These are phyloP conservation scores for Hepsetus odoe DNA, from an alignment of 2,113 vertebrate genomes.

Conservation along the genomic window DNA sequence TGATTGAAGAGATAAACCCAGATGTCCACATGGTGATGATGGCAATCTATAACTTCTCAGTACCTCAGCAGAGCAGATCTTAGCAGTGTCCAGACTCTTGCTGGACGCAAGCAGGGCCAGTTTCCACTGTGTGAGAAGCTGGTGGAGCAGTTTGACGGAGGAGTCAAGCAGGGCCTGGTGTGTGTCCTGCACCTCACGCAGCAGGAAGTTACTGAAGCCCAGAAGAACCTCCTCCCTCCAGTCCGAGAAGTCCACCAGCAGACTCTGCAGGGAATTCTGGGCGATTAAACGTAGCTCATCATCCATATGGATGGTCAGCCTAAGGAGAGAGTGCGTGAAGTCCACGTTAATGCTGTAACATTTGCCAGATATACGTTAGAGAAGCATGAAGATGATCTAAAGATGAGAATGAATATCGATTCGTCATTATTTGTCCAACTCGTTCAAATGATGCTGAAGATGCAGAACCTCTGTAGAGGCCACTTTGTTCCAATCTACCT, in stretches of 20 bases:
- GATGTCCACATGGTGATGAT: background rate
- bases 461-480: too few relatives aligned
- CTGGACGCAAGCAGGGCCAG: conserved; percentile 87
- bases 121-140: conserved; percentile 96
- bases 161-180: conserved; percentile 92
- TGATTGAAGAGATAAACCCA: background rate
- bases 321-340: conserved; percentile 54
- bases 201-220: conserved; percentile 93
- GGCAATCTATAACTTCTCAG: background rate
- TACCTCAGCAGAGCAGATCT: conserved; percentile 84
- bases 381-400: too few relatives aligned
- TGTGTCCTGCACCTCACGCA: conserved; percentile 93
- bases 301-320: conserved; percentile 98
- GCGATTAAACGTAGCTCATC: conserved; percentile 96
- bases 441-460: too few relatives aligned
- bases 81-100: conserved; percentile 78
- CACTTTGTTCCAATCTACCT: too few relatives aligned
- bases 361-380: background rate
- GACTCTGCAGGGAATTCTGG: conserved; percentile 95
- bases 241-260: conserved; percentile 94
- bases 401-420: too few relatives aligned
- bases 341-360: background rate
- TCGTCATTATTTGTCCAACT: too few relatives aligned
- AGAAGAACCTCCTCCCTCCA: conserved; percentile 97
- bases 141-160: conserved; percentile 91